Evolutionary conservation across 2,113 vertebrate genomes (phyloP).

Genomic region (Callipepla squamata): DNA sequence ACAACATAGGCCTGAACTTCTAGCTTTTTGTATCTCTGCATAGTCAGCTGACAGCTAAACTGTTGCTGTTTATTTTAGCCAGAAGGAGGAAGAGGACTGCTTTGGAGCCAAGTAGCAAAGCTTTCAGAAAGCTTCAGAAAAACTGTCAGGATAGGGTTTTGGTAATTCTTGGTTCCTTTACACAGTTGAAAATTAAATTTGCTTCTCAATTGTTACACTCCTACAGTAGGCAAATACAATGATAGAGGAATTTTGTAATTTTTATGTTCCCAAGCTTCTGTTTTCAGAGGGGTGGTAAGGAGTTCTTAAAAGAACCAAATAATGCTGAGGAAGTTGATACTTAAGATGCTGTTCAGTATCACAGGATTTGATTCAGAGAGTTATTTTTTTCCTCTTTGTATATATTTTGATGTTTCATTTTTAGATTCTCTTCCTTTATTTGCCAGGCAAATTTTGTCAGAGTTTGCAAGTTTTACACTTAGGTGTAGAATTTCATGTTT

Average conservation of each 20-base stretch:
- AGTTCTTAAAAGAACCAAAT: background rate
- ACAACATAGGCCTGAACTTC: background rate
- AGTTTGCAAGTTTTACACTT: constrained; percentile 4
- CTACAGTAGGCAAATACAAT: background rate
- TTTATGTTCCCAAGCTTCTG: background rate
- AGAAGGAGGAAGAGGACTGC: background rate
- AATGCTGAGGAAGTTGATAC: background rate
- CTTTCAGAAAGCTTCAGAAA: background rate
- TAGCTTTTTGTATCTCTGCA: background rate
- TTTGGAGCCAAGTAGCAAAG: background rate
- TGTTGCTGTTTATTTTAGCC: background rate
- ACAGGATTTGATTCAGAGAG: background rate
- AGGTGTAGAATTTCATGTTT: background rate
- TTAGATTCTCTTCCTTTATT: background rate
- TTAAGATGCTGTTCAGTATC: background rate
- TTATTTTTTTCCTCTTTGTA: background rate
- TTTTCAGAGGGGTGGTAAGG: background rate
- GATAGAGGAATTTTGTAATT: background rate
- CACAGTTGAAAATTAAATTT: background rate
- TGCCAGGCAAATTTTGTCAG: background rate
- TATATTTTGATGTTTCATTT: background rate
- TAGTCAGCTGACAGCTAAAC: background rate
- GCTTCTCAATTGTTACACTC: background rate
- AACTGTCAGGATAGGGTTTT: background rate
- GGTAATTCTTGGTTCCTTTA: background rate